Percentiles rank a stretch among this genome's conserved stretches.
Conservation (phyloP, 1,140 invertebrate genomes). For the Drosophila simulans region DNA sequence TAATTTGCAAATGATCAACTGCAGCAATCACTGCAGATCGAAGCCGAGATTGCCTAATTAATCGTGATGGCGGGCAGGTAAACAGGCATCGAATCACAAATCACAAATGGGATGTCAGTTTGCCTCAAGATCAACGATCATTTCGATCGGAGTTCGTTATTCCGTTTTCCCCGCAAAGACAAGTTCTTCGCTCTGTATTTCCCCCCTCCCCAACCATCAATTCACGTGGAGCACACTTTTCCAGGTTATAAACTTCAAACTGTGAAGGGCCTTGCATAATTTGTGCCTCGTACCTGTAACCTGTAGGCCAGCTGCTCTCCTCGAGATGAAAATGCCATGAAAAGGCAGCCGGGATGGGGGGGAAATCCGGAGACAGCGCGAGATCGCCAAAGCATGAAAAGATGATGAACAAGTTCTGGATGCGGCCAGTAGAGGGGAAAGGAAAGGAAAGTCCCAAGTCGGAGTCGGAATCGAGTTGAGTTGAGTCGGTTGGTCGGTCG, state of each 20-base stretch:
- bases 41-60: slow-evolving; percentile 17
- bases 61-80: slow-evolving; percentile 7
- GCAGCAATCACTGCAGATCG: slow-evolving; percentile 4
- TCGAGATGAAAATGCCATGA: neutral
- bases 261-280: slow-evolving; percentile 49
- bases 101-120: slow-evolving; percentile 1
- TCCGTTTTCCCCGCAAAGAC: slow-evolving; percentile 3
- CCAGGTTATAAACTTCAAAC: slow-evolving; percentile 31
- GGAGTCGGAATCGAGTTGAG: neutral
- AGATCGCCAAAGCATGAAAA: slow-evolving; percentile 47
- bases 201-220: too few relatives aligned
- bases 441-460: slow-evolving; percentile 34
- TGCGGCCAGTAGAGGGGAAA: neutral
- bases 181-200: slow-evolving; percentile 7
- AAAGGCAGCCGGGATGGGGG: neutral
- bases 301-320: slow-evolving; percentile 30
- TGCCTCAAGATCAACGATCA: slow-evolving; percentile 6
- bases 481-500: slow-evolving; percentile 9
- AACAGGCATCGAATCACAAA: slow-evolving; percentile 2
- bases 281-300: slow-evolving; percentile 38
- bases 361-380: slow-evolving; percentile 23
- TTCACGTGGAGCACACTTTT: slow-evolving; percentile 15
- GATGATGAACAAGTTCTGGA: slow-evolving; percentile 51
- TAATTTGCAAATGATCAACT: slow-evolving; percentile 8
- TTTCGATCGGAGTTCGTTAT: slow-evolving; percentile 3